phyloP scores from a whole-genome alignment of 2,113 vertebrate genomes.

The Pelecanus crispus region DNA sequence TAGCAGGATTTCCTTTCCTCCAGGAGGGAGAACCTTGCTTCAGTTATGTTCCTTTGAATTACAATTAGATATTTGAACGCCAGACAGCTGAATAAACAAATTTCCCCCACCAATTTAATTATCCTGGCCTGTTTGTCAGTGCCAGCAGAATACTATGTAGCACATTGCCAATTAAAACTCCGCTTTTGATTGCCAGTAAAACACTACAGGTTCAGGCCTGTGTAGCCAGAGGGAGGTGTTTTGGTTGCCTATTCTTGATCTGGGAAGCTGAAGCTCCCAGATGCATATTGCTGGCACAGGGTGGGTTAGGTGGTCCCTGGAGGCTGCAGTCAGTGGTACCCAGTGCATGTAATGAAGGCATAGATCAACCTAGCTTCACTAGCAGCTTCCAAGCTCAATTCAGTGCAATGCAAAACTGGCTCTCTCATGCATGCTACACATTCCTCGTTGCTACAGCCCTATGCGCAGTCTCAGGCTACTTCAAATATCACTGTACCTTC shows the following conservation, averaged over 20 bases:
- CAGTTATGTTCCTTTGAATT: not conserved
- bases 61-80: constrained; percentile 1
- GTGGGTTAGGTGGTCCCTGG: not conserved
- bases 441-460: not conserved
- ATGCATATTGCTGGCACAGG: accelerated
- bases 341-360: not conserved
- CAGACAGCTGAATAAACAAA: not conserved
- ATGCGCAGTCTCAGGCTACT: not conserved
- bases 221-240: not conserved
- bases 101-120: not conserved
- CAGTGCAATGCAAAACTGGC: not conserved
- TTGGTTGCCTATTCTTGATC: not conserved
- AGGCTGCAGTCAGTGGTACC: not conserved
- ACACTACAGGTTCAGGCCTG: not conserved
- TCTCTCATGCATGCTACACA: accelerated
- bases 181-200: not conserved
- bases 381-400: not conserved
- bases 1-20: not conserved
- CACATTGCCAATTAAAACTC: not conserved
- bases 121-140: not conserved
- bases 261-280: not conserved
- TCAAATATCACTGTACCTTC: not conserved
- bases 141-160: not conserved
- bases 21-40: not conserved
- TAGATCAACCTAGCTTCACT: too few species aligned